Evolutionary conservation across 2,888 invertebrate genomes (phyloP).

Genomic region (Alcis repandata): DNA sequence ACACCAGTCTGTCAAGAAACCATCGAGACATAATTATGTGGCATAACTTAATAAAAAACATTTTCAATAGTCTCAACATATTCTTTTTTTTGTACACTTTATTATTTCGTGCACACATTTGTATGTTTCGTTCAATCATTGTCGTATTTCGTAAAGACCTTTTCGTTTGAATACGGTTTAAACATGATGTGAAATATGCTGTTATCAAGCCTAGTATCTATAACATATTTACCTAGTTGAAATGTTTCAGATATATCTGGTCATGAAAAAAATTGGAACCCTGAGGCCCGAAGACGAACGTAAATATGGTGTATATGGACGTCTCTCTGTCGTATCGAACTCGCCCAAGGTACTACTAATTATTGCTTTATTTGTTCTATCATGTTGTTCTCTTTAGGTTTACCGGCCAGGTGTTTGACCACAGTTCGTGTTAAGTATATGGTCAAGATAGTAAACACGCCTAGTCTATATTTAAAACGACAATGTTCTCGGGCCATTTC

Average conservation of each 20-base stretch:
- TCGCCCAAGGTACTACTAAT: conserved; percentile 70
- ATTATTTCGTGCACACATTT: neutral
- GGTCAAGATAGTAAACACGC: neutral
- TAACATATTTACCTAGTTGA: neutral
- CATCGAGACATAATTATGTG: too few species aligned
- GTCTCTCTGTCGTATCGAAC: conserved; percentile 73
- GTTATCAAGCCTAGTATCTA: neutral
- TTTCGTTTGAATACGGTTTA: too few species aligned
- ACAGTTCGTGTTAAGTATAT: neutral
- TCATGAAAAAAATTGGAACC: conserved; percentile 90
- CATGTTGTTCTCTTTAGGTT: neutral
- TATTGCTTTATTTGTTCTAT: neutral
- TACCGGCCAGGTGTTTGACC: neutral
- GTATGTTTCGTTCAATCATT: neutral
- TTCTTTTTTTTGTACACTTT: neutral
- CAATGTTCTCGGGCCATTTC: conserved; percentile 70
- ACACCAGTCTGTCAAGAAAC: too few species aligned
- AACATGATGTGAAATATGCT: neutral
- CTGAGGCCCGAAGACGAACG: conserved; percentile 88
- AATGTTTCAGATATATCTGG: conserved; percentile 84
- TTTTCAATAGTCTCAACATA: too few species aligned
- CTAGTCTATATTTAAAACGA: conserved; percentile 24
- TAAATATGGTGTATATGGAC: conserved; percentile 88
- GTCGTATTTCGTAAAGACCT: neutral
- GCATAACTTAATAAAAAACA: too few species aligned